Evolutionary conservation across 2,888 invertebrate genomes (phyloP), one percentile per base, ranked within the genome.

Genomic region (Eristalinus aeneus): DNA sequence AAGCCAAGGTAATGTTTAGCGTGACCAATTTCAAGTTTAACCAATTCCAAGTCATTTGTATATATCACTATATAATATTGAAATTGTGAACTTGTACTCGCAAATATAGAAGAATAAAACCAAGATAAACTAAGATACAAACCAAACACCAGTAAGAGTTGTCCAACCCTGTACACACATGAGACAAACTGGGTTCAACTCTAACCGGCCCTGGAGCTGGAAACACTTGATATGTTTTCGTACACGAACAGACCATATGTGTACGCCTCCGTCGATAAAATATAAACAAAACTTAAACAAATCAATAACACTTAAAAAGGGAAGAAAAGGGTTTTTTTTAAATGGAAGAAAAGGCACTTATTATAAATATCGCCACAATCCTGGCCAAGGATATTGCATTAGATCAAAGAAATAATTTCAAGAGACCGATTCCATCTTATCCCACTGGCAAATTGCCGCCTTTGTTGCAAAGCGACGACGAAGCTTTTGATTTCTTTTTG

Each of bases 311-410:
- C 10, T 31, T 2, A 11, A 31, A 10, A 11, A 9, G 20, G 10
- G 12, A 9, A 63, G 4, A 56, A 22, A 53, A 78, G 8, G 16
- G 2, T 8, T 0, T 16, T 16, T 46, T 46, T 16, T 16, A 27
- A 4, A 92, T 92, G 91, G 92, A 92, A 58, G 91, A 92, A 81
- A 90, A 89, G 46, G 92, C 90, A 8, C 80, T 92, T 6, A 87
- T 92, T 60, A 89, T 91, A 16, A 92, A 92, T 84, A 90, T 92
- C n/a, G 90, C 92, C 1, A 90, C 91, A 54, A 91, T 92, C 69
- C 88, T 92, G 11, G 90, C 90, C 9, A 92, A 92, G 81, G 92
- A 92, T 75, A 78, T 91, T 23, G 88, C 91, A 2, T 89, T 91
- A 23, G 92, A 92, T 88, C 89, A 90, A 23, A 78, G 76, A 56